A percentile compares a stretch with the other conserved stretches of the same genome.
phyloP scores from a whole-genome alignment of 1,140 invertebrate species.

The Bacillus rossius region DNA sequence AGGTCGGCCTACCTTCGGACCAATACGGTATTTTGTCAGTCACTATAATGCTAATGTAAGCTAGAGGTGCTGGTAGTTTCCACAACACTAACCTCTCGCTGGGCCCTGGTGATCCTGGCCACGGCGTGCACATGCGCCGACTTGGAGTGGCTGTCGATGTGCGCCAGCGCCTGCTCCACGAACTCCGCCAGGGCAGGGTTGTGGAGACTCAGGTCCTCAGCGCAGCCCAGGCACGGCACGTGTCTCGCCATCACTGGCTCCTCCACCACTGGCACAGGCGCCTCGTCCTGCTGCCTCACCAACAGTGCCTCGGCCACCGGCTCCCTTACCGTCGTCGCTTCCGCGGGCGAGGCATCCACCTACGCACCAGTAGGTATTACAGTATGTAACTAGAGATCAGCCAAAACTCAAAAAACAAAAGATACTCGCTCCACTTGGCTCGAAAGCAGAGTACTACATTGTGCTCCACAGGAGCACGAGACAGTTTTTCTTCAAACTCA shows the following conservation, averaged over 20 bases:
- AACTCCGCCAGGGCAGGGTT: neutral
- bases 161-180: neutral
- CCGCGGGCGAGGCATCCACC: neutral
- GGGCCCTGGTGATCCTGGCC: conserved; percentile 2
- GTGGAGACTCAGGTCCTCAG: neutral
- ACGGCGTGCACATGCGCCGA: neutral
- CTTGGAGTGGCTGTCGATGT: conserved; percentile 1
- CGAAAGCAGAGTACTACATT: too few species aligned
- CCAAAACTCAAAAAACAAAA: neutral
- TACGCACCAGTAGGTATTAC: neutral
- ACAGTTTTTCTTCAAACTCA: too few species aligned
- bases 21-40: too few species aligned
- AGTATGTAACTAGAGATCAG: neutral
- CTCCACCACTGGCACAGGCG: neutral
- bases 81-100: conserved; percentile 7
- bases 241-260: neutral
- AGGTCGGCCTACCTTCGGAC: too few species aligned
- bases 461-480: too few species aligned
- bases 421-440: too few species aligned
- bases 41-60: too few species aligned
- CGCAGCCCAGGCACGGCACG: conserved; percentile 2
- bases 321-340: neutral
- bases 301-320: neutral
- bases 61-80: too few species aligned
- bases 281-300: neutral